phyloP scores from a whole-genome alignment of 2,888 invertebrate genomes.

The Limnephilus lunatus region DNA sequence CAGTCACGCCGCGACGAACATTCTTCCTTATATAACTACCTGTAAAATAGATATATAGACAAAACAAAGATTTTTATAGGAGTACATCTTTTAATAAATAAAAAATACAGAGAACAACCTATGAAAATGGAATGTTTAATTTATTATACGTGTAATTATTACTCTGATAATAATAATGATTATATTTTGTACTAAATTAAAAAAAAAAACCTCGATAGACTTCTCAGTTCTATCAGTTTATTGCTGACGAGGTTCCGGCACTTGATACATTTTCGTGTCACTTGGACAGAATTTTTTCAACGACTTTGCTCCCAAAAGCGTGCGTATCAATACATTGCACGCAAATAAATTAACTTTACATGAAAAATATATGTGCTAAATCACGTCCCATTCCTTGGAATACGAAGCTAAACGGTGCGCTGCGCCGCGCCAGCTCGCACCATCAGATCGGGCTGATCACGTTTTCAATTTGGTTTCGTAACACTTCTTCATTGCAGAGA shows the following conservation, averaged over 20 bases:
- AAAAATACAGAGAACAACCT: too few species aligned
- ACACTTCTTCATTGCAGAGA: slow-evolving; percentile 4
- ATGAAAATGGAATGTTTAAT: too few species aligned
- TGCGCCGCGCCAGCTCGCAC: background rate
- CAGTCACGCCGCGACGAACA: too few species aligned
- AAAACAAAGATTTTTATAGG: too few species aligned
- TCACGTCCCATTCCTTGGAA: background rate
- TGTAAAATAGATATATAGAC: too few species aligned
- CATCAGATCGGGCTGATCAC: slow-evolving; percentile 20
- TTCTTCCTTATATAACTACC: too few species aligned
- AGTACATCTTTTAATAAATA: too few species aligned
- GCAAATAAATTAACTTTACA: background rate
- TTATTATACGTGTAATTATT: too few species aligned
- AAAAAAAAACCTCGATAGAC: too few species aligned
- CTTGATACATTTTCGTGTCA: too few species aligned
- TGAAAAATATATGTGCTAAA: background rate
- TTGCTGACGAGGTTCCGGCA: background rate
- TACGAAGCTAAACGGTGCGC: background rate
- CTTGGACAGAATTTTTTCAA: background rate
- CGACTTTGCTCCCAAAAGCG: background rate
- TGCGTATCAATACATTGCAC: background rate
- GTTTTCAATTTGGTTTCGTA: slow-evolving; percentile 40
- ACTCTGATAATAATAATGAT: too few species aligned
- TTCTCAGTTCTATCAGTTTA: background rate
- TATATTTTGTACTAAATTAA: too few species aligned